phyloP scores from a whole-genome alignment of 2,113 vertebrate genomes.

The Etheostoma spectabile region DNA sequence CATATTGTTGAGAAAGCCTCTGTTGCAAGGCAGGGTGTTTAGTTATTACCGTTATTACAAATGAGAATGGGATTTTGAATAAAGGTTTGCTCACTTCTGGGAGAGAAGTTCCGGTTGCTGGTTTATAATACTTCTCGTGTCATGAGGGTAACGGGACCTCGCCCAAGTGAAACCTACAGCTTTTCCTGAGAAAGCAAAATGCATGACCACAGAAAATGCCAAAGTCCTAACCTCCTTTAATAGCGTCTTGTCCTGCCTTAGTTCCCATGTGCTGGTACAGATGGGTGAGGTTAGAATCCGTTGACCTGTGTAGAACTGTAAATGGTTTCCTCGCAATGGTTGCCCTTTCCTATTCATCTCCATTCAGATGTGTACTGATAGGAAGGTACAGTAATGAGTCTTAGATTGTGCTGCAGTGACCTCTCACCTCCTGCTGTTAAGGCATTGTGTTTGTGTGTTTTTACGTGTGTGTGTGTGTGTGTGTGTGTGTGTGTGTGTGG shows the following conservation, averaged over 20 bases:
- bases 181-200: not conserved
- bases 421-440: constrained; percentile 15
- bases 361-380: constrained; percentile 53
- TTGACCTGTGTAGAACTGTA: constrained; percentile 51
- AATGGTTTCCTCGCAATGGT: constrained; percentile 20
- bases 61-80: not conserved
- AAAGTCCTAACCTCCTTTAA: not conserved
- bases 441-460: constrained; percentile 17
- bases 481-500: constrained; percentile 18
- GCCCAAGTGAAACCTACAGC: not conserved
- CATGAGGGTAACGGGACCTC: not conserved
- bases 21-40: too few species aligned
- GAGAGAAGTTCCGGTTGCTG: not conserved
- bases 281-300: constrained; percentile 18
- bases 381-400: constrained; percentile 64
- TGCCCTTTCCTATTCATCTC: constrained; percentile 37
- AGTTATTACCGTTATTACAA: not conserved
- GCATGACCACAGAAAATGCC: not conserved
- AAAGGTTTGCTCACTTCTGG: not conserved
- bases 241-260: not conserved
- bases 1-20: too few species aligned
- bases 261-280: constrained; percentile 24
- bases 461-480: constrained; percentile 12
- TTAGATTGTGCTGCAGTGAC: constrained; percentile 22
- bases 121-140: not conserved